Base-by-base conservation (phyloP, 2,113 vertebrate species). In the Istiophorus platypterus region DNA sequence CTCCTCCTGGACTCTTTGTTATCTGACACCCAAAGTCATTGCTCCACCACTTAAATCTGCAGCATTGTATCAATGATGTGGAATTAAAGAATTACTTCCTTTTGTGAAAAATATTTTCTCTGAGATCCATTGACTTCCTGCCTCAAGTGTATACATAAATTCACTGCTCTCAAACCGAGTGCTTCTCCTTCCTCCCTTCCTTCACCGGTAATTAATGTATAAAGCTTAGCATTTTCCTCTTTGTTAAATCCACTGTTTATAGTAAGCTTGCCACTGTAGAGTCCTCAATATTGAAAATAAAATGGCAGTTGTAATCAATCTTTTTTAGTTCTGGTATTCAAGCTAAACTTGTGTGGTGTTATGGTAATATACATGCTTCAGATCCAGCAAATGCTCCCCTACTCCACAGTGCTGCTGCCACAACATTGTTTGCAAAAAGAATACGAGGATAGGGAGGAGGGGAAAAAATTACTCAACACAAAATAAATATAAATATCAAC, bases 41-140 rank as follows among this genome's bases (percentile, higher is more conserved):
- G 11, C 39, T 45, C 45, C 13, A 51, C 34, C 29, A 34, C 81
- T 81, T 58, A 61, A 29, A 52, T 45, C 24, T 39, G 24, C 8
- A 31, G 1, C 8, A 2, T 6, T 3, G n/a, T 68, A 75, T 72
- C 42, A 17, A 2, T 47, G 7, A 17, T 15, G 41, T 29, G 0
- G 24, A 45, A 45, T 27, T 78, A 69, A 69, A 72, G 81, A 85
- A 27, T 81, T 67, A 81, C 67, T 80, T 92, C 84, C 84, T 75
- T 27, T 22, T n/a, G 20, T 68, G 37, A 71, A 54, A 71, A 4
- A 66, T 51, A 86, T 81, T 86, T 76, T 80, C 73, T 81, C 18
- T 27, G 22, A n/a, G 18, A 51, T 59, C 63, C 39, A 27, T 59
- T 26, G 3, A 31, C 63, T 67, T 80, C 77, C 76, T 75, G 24